Evolutionary conservation across 2,888 invertebrate species (phyloP).

Genomic region (Hypolimnas misippus): DNA sequence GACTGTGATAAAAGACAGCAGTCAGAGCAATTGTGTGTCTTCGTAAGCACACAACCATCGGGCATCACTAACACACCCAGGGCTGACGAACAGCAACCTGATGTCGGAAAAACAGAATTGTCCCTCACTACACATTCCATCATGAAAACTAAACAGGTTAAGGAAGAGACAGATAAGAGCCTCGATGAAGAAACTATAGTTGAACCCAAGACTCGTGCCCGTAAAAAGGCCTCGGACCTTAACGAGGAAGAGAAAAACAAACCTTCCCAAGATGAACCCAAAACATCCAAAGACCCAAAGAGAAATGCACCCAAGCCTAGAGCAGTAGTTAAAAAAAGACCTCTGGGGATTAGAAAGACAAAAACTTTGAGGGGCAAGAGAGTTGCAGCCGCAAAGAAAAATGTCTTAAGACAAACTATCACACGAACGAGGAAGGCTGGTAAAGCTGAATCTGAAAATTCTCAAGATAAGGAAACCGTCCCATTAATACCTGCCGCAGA

Average conservation of each 20-base stretch:
- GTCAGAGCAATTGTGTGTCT: slow-evolving; percentile 8
- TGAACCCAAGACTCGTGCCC: slow-evolving; percentile 79
- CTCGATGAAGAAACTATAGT: slow-evolving; percentile 72
- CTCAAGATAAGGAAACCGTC: slow-evolving; percentile 69
- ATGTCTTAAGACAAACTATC: slow-evolving; percentile 63
- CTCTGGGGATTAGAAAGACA: slow-evolving; percentile 75
- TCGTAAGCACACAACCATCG: slow-evolving; percentile 12
- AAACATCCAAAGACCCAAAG: slow-evolving; percentile 74
- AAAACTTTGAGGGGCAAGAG: slow-evolving; percentile 70
- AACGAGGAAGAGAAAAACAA: slow-evolving; percentile 71
- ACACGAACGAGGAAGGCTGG: slow-evolving; percentile 68
- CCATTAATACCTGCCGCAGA: slow-evolving; percentile 72
- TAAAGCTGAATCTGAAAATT: slow-evolving; percentile 61
- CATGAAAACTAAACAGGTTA: slow-evolving; percentile 81
- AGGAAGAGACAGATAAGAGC: slow-evolving; percentile 76
- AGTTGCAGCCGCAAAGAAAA: slow-evolving; percentile 64
- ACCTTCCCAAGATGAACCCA: slow-evolving; percentile 71
- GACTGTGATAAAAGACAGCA: slow-evolving; percentile 22
- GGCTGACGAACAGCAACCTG: slow-evolving; percentile 63
- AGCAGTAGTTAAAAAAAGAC: slow-evolving; percentile 72
- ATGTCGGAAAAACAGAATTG: slow-evolving; percentile 78
- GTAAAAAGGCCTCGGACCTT: slow-evolving; percentile 75
- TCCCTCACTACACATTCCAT: slow-evolving; percentile 79
- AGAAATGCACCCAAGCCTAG: slow-evolving; percentile 69
- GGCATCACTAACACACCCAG: slow-evolving; percentile 36